phyloP scores from a whole-genome alignment of 2,888 invertebrate species.

The Chymomyza caudatula region DNA sequence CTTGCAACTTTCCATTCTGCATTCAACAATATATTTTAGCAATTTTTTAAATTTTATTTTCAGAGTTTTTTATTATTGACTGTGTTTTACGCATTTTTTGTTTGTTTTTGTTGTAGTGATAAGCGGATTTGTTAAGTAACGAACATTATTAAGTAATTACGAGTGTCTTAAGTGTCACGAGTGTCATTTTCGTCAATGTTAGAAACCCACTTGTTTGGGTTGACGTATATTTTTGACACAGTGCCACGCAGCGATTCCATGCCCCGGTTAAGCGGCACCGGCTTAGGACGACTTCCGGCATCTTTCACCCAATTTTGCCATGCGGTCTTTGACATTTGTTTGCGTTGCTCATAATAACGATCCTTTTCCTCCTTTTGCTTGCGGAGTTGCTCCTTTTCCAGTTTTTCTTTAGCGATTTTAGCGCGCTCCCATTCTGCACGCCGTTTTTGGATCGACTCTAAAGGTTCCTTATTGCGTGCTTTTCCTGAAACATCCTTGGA shows the following conservation, averaged over 20 bases:
- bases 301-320: conserved; percentile 74
- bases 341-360: conserved; percentile 54
- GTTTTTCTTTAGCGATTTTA: conserved; percentile 37
- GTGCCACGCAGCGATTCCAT: conserved; percentile 75
- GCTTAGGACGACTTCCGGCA: conserved; percentile 73
- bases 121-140: no score
- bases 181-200: conserved; percentile 49
- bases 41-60: no score
- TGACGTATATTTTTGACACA: conserved; percentile 74
- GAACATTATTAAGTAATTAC: no score
- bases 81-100: no score
- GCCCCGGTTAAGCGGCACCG: conserved; percentile 76
- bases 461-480: conserved; percentile 1
- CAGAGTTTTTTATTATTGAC: no score
- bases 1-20: no score
- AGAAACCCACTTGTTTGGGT: conserved; percentile 75
- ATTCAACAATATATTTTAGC: no score
- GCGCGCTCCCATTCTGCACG: conserved; percentile 41
- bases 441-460: conserved; percentile 30
- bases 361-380: conserved; percentile 51
- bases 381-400: conserved; percentile 32
- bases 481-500: not conserved
- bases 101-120: no score
- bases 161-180: conserved; percentile 40
- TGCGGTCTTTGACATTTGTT: conserved; percentile 58